Base-by-base conservation (phyloP, 2,888 invertebrate genomes). In the Athrips mouffetella region DNA sequence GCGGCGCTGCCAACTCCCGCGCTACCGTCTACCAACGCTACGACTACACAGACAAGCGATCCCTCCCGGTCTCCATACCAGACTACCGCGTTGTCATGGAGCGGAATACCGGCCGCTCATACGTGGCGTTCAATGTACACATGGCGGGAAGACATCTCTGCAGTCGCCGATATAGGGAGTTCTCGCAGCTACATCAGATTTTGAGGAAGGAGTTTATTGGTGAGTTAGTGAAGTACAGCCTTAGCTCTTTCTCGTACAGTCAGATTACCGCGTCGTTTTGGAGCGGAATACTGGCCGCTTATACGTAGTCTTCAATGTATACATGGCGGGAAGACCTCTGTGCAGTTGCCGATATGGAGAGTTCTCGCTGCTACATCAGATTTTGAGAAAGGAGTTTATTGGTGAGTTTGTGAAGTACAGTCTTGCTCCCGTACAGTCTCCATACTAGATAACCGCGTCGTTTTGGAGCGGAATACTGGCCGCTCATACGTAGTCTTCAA, bases 111-210 rank as follows among this genome's bases (percentile, higher is more conserved):
- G 39, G 21, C 45, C 96, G 98, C 66, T 93, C 96, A 61, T 98
- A 93, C 87, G 97, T 98, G 62, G 97, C 93, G 7, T 99, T 96
- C 87, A 99, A 99, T 76, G 98, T 99, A 55, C 98, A 99, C 82
- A 99, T 99, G 98, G 99, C 99, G 4, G 99, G 99, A 0, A 89
- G 99, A 27, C 99, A 99, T 76, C 89, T 99, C 47, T 99, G 99
- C 84, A 98, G 98, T 44, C 90, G 99, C 45, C 91, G 99, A 30
- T 99, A 99, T 80, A 91, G 98, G 52, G 99, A 99, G 88, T 99
- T 99, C 80, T 93, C 97, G 6, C 94, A 94, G 58, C 88, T 99
- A 53, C 96, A 98, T 72, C 91, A 93, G 65, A 93, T 93, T 63
- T 89, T 98, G 48, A 95, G 98, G 78, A 95, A 97, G 80, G 98